Conservation (phyloP, 2,888 invertebrate species). For the Acanthosoma haemorrhoidale region DNA sequence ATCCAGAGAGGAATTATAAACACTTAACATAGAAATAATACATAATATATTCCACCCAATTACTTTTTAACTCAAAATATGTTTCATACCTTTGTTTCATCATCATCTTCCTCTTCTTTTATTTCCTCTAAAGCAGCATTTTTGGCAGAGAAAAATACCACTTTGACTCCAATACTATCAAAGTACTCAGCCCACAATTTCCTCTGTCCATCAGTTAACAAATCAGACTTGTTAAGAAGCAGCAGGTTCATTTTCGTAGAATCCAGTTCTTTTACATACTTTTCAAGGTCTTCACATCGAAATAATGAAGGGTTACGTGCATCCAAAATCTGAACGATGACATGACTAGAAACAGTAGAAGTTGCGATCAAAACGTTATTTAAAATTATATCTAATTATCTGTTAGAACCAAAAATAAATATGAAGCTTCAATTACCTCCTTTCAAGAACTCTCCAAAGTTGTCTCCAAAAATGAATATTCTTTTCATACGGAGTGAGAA, state of each 20-base stretch:
- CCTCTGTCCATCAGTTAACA: slow-evolving; percentile 74
- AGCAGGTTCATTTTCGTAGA: slow-evolving; percentile 70
- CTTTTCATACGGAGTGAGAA: slow-evolving; percentile 93
- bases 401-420: no score
- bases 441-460: slow-evolving; percentile 96
- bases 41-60: no score
- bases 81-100: no score
- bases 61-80: no score
- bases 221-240: slow-evolving; percentile 93
- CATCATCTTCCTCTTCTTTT: slow-evolving; percentile 37
- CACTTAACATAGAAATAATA: no score
- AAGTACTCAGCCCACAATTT: slow-evolving; percentile 83
- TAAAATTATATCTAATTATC: no score
- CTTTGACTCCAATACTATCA: slow-evolving; percentile 58
- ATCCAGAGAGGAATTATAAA: no score
- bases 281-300: slow-evolving; percentile 85
- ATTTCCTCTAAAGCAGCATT: slow-evolving; percentile 42
- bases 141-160: slow-evolving; percentile 89
- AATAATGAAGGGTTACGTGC: slow-evolving; percentile 92
- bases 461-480: slow-evolving; percentile 98
- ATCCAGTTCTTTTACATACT: slow-evolving; percentile 73
- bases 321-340: slow-evolving; percentile 91
- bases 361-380: no score
- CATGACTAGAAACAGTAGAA: slow-evolving; percentile 59
- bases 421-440: slow-evolving; percentile 48